Evolutionary conservation across 2,888 invertebrate genomes (phyloP), one percentile per base, ranked within the genome.

Genomic region (Fragum fragum): DNA sequence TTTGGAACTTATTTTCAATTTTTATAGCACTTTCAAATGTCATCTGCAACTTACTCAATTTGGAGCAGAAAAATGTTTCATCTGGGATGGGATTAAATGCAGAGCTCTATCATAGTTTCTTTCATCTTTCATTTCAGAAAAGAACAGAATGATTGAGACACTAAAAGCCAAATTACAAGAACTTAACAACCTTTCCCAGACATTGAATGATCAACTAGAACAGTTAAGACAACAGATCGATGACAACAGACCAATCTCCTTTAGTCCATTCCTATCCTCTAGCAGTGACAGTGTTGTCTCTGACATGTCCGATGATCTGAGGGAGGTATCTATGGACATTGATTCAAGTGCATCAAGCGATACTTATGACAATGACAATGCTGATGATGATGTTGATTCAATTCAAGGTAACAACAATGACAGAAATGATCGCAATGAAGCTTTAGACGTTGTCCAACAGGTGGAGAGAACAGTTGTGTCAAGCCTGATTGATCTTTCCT

Each of bases 161-260:
- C 79, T 89, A 66, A 85, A 88, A 70, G 79, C 85, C n/a, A 87
- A 88, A 63, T 73, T 89, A 23, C 83, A 87, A 26, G 87, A 89
- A 71, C 78, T 90, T 28, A 88, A 85, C 69, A 83, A 81, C 9
- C 69, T 88, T 26, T 87, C 89, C 11, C 86, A 87, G 76, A 85
- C 85, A 14, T 63, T 90, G 71, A 87, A 87, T 42, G 83, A 86
- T 63, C 87, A 90, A 53, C 81, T 90, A n/a, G 87, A 88, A n/a
- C 77, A 86, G 23, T 73, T 90, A 2, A 76, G 86, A 21, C 83
- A 83, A 63, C 86, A 86, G 71, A 68, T 86, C 1, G 79, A 79
- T 73, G 81, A 86, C 14, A 66, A 72, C 23, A 61, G 66, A 7
- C 74, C 74, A 1, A 36, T 59, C 6, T 70, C 72, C 23, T 71